Evolutionary conservation across 2,113 vertebrate species (phyloP).

Genomic region (Laticauda colubrina): DNA sequence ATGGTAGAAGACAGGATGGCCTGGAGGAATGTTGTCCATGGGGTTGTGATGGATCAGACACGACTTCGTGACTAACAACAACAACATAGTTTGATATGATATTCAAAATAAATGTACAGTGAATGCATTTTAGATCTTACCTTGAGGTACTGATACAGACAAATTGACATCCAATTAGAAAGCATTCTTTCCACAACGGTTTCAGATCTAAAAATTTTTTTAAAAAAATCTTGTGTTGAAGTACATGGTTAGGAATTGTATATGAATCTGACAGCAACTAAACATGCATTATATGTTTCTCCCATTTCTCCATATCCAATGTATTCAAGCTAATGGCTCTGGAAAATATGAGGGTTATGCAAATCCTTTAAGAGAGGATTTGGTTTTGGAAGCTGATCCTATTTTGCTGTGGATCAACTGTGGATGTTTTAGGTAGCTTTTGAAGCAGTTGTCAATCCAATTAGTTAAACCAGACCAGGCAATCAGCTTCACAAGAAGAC

Average conservation of each 20-base stretch:
- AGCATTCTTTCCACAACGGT: slow-evolving; percentile 98
- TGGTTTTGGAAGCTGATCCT: not conserved
- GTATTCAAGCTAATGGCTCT: not conserved
- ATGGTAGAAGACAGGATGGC: too few species aligned
- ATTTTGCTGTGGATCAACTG: not conserved
- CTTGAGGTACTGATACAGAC: slow-evolving; percentile 95
- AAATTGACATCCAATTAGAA: slow-evolving; percentile 99
- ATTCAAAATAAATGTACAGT: not conserved
- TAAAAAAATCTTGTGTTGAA: not conserved
- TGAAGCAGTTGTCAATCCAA: not conserved
- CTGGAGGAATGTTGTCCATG: too few species aligned
- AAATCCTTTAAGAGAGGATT: not conserved
- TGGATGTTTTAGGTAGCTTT: not conserved
- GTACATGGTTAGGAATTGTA: not conserved
- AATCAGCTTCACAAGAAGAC: not conserved
- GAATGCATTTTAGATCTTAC: slow-evolving; percentile 68
- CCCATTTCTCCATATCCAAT: not conserved
- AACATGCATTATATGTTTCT: not conserved
- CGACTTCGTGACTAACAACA: too few species aligned
- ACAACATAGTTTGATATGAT: not conserved
- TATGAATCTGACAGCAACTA: not conserved
- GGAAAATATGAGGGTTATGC: not conserved
- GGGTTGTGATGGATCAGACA: too few species aligned
- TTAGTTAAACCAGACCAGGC: not conserved
- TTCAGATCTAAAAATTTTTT: slow-evolving; percentile 80